phyloP scores from a whole-genome alignment of 2,113 vertebrate species.

The Anarhynchus alexandrinus region DNA sequence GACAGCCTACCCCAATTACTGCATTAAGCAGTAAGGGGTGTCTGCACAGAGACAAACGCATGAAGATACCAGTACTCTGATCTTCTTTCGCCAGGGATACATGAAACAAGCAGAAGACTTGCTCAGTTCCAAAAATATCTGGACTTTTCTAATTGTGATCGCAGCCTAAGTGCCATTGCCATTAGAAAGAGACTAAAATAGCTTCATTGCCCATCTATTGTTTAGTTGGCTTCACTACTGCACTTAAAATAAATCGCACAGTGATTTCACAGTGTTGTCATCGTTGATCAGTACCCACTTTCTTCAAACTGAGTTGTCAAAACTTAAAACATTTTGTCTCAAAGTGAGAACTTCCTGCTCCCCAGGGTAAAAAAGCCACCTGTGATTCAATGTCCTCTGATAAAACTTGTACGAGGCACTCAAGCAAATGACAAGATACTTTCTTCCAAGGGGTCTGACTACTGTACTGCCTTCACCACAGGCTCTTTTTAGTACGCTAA shows the following conservation, averaged over 20 bases:
- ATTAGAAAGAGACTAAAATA: neutral
- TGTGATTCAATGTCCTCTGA: neutral
- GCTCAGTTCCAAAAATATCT: neutral
- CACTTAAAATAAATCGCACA: neutral
- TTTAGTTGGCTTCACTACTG: neutral
- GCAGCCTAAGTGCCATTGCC: neutral
- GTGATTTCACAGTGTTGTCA: neutral
- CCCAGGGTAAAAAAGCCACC: neutral
- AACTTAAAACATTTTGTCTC: neutral
- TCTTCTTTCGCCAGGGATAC: neutral
- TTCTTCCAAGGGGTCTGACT: neutral
- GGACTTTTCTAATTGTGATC: neutral
- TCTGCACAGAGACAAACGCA: neutral
- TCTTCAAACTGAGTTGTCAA: neutral
- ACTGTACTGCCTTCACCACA: neutral
- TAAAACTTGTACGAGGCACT: rapidly evolving
- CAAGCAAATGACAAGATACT: rapidly evolving
- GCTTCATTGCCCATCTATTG: neutral
- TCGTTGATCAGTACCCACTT: too few species aligned
- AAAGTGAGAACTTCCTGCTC: neutral
- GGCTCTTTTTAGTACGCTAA: neutral
- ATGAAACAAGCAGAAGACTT: neutral
- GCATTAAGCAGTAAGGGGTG: neutral
- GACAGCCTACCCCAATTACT: neutral
- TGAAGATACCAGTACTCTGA: neutral